phyloP scores from a whole-genome alignment of 2,888 invertebrate genomes.

The Leptinotarsa rubiginosa region DNA sequence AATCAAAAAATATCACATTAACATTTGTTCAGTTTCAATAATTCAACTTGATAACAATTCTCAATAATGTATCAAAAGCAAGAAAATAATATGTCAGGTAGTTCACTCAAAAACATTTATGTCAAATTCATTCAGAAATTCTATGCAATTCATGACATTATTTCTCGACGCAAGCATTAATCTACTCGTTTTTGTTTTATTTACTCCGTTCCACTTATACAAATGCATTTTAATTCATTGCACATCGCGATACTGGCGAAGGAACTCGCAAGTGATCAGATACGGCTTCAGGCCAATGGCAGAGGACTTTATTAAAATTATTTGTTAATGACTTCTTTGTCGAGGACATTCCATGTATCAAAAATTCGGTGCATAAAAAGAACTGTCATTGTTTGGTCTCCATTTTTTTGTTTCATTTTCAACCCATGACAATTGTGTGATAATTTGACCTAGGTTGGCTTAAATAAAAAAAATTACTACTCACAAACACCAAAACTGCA shows the following conservation, averaged over 20 bases:
- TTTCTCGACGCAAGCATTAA: slow-evolving; percentile 8
- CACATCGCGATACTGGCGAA: slow-evolving; percentile 5
- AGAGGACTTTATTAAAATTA: neutral
- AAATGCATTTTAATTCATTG: slow-evolving; percentile 18
- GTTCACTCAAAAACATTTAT: slow-evolving; percentile 1
- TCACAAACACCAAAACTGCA: too few relatives aligned
- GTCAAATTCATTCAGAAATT: slow-evolving; percentile 18
- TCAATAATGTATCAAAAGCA: too few relatives aligned
- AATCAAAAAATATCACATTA: too few relatives aligned
- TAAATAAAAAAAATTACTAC: too few relatives aligned
- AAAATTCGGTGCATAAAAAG: too few relatives aligned
- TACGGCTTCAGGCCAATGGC: neutral
- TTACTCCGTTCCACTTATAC: neutral
- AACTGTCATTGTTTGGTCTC: too few relatives aligned
- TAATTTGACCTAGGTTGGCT: too few relatives aligned
- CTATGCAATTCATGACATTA: neutral
- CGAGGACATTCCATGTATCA: too few relatives aligned
- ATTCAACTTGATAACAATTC: too few relatives aligned
- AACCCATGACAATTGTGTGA: too few relatives aligned
- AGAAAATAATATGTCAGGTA: neutral
- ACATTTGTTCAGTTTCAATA: too few relatives aligned
- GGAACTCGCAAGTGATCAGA: neutral
- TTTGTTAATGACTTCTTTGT: neutral
- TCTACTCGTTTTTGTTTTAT: neutral
- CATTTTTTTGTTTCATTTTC: too few relatives aligned